These are phyloP conservation scores for Plumapathes pennacea DNA, from an alignment of 92 coral and sea anemone species.

Conservation along the genomic window DNA sequence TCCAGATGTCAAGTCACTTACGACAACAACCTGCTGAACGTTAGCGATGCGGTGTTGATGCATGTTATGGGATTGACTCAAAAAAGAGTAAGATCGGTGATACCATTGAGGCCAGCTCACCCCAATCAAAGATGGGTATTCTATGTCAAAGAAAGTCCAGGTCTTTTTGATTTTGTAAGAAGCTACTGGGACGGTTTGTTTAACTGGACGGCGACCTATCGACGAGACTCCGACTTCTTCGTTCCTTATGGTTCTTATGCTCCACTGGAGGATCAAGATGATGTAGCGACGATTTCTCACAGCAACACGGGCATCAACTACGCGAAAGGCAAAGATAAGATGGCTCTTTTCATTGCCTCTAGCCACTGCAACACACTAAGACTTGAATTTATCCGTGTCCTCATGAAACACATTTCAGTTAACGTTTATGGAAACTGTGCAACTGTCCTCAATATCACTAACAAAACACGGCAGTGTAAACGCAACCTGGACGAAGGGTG, in stretches of 20 bases:
- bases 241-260: slow-evolving; percentile 18
- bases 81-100: background rate
- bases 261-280: no score
- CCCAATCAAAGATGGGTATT: slow-evolving; percentile 13
- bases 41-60: slow-evolving; percentile 8
- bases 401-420: slow-evolving; percentile 8
- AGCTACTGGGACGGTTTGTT: background rate
- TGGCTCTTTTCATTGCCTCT: slow-evolving; percentile 7
- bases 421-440: slow-evolving; percentile 8
- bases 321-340: slow-evolving; percentile 11
- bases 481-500: slow-evolving; percentile 2
- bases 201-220: slow-evolving; percentile 15
- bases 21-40: background rate
- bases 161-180: background rate
- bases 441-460: background rate
- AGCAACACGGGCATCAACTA: no score
- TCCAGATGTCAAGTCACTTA: slow-evolving; percentile 1
- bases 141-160: slow-evolving; percentile 8
- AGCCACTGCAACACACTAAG: slow-evolving; percentile 2
- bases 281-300: no score
- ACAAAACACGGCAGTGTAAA: slow-evolving; percentile 1
- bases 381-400: slow-evolving; percentile 1
- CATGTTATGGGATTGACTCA: background rate
- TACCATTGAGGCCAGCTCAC: background rate
- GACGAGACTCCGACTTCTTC: slow-evolving; percentile 14